These are phyloP conservation scores for Chondrosia reniformis DNA, from an alignment of 37 sponge, comb jelly and placozoan genomes.

Conservation along the genomic window DNA sequence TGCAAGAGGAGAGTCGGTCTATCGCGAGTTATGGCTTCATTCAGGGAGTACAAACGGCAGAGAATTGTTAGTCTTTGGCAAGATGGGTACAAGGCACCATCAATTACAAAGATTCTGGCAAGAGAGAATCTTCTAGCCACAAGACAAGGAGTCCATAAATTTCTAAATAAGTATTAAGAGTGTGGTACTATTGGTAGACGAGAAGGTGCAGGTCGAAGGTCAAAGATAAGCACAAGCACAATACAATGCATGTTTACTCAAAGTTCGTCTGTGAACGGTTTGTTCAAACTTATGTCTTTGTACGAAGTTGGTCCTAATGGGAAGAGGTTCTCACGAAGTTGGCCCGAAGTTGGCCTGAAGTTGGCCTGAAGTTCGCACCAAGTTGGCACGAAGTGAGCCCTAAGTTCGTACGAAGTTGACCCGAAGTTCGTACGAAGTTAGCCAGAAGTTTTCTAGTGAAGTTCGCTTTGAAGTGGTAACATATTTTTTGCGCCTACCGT, in stretches of 20 bases:
- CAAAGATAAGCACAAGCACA: too few species aligned
- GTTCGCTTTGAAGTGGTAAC: too few species aligned
- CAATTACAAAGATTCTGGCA: constrained; percentile 5
- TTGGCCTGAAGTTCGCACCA: background rate
- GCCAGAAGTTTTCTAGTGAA: too few species aligned
- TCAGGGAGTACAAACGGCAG: constrained; percentile 19
- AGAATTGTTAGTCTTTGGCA: constrained; percentile 11
- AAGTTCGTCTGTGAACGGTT: too few species aligned
- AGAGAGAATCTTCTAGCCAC: constrained; percentile 9
- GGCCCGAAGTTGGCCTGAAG: background rate
- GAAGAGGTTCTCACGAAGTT: background rate
- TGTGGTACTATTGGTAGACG: constrained; percentile 17
- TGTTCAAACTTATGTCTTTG: too few species aligned
- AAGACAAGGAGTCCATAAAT: constrained; percentile 12
- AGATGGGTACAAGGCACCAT: constrained; percentile 19
- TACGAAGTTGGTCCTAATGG: too few species aligned
- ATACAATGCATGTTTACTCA: too few species aligned
- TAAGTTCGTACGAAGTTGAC: too few species aligned
- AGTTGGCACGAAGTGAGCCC: background rate
- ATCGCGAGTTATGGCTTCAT: constrained; percentile 5
- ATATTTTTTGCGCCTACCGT: too few species aligned
- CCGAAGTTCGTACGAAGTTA: too few species aligned
- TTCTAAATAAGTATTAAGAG: constrained; percentile 13
- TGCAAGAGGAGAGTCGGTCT: too few species aligned
- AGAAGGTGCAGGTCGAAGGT: constrained; percentile 21